phyloP scores from a whole-genome alignment of 2,888 invertebrate genomes.

The Pelosia muscerda region DNA sequence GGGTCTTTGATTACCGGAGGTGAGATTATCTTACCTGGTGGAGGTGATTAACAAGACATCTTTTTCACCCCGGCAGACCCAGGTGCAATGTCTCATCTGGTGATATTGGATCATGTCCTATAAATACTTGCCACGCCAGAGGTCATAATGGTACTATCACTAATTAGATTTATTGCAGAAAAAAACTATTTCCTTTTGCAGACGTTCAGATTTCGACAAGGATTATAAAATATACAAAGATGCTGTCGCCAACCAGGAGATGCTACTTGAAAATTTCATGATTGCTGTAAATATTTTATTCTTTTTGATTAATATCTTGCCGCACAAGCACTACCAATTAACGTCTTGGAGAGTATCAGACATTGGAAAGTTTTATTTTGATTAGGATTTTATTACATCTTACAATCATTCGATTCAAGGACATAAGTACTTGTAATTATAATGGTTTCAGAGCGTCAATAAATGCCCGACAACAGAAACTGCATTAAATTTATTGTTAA shows the following conservation, averaged over 20 bases:
- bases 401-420: background rate
- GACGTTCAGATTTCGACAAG: constrained; percentile 89
- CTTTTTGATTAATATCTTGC: background rate
- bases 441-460: constrained; percentile 71
- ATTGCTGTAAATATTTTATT: constrained; percentile 75
- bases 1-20: too few species aligned
- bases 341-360: too few species aligned
- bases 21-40: too few species aligned
- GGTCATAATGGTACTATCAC: too few species aligned
- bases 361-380: too few species aligned
- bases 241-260: constrained; percentile 89
- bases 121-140: background rate
- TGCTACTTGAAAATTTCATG: constrained; percentile 91
- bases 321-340: background rate
- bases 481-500: constrained; percentile 77
- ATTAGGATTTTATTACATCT: background rate
- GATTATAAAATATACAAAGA: constrained; percentile 92
- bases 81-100: too few species aligned
- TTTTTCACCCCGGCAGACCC: too few species aligned
- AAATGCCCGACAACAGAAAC: constrained; percentile 84
- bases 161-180: too few species aligned
- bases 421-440: background rate
- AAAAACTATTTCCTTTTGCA: constrained; percentile 37
- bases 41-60: too few species aligned
- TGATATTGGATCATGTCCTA: too few species aligned